Evolutionary conservation across 2,797 vertebrate species (phyloP).

Genomic region (Lophura swinhoii): DNA sequence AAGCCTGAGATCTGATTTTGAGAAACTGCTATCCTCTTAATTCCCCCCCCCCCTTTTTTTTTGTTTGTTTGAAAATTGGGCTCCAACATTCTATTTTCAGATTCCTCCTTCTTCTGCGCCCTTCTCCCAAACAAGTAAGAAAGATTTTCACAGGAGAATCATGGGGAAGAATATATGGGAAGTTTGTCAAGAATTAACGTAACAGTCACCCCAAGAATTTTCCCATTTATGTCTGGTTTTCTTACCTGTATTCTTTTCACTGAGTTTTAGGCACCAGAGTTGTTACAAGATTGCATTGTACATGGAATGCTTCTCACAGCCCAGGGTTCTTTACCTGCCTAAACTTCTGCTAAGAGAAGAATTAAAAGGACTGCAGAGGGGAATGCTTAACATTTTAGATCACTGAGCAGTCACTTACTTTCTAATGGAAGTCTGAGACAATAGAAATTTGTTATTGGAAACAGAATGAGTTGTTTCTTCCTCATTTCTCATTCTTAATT

Average conservation of each 20-base stretch:
- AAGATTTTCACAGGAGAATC: neutral
- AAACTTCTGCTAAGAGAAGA: neutral
- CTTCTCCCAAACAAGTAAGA: neutral
- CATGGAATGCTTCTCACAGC: neutral
- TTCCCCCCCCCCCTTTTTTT: neutral
- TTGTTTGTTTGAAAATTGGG: neutral
- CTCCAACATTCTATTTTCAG: neutral
- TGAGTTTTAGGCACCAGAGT: neutral
- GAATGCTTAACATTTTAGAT: neutral
- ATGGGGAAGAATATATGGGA: neutral
- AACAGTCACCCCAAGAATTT: neutral
- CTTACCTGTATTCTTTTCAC: neutral
- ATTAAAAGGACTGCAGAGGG: neutral
- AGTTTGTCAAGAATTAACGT: neutral
- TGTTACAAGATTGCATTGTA: neutral
- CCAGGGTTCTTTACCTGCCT: neutral
- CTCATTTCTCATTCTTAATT: neutral
- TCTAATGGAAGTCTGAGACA: neutral
- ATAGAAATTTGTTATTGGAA: neutral
- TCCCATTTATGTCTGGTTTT: neutral
- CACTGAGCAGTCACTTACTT: too few species aligned
- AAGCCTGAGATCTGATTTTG: neutral
- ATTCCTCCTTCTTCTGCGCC: neutral
- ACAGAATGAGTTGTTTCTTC: neutral
- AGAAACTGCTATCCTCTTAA: neutral